Conservation (phyloP, 2,888 invertebrate genomes). For the Oscheius sp. region DNA sequence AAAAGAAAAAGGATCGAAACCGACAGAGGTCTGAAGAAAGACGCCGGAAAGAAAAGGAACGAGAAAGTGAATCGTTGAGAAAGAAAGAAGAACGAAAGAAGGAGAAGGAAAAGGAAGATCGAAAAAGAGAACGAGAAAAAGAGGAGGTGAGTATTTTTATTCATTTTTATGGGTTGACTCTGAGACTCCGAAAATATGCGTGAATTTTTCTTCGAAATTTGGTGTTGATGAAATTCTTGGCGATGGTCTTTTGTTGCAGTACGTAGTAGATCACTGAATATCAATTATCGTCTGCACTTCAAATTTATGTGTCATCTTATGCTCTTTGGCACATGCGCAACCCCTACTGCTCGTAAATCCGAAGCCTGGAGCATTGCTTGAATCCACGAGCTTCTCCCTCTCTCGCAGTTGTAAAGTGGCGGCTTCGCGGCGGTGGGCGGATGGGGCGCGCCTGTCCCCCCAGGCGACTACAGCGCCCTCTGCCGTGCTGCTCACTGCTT, state of each 20-base stretch:
- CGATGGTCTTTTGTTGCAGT: too few species aligned
- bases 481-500: slow-evolving; percentile 28
- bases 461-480: slow-evolving; percentile 41
- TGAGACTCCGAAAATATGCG: not conserved
- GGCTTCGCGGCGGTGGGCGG: slow-evolving; percentile 36
- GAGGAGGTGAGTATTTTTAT: slow-evolving; percentile 10
- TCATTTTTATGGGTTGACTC: slow-evolving; percentile 1
- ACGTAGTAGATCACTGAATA: too few species aligned
- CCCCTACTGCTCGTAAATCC: slow-evolving; percentile 24
- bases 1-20: not conserved
- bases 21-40: slow-evolving; percentile 9
- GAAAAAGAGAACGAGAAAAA: not conserved
- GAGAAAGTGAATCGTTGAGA: slow-evolving; percentile 1
- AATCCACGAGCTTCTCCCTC: slow-evolving; percentile 22
- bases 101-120: slow-evolving; percentile 1
- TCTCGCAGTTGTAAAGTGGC: slow-evolving; percentile 37
- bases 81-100: slow-evolving; percentile 13
- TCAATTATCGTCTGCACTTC: not conserved
- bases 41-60: not conserved
- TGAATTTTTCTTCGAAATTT: not conserved
- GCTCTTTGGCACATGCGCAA: slow-evolving; percentile 23
- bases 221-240: too few species aligned
- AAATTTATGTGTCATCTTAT: slow-evolving; percentile 1
- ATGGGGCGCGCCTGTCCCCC: slow-evolving; percentile 40
- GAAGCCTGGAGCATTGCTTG: slow-evolving; percentile 23